Evolutionary conservation across 2,888 invertebrate genomes (phyloP), one percentile per base, ranked within the genome.

Genomic region (Leptinotarsa juncta): DNA sequence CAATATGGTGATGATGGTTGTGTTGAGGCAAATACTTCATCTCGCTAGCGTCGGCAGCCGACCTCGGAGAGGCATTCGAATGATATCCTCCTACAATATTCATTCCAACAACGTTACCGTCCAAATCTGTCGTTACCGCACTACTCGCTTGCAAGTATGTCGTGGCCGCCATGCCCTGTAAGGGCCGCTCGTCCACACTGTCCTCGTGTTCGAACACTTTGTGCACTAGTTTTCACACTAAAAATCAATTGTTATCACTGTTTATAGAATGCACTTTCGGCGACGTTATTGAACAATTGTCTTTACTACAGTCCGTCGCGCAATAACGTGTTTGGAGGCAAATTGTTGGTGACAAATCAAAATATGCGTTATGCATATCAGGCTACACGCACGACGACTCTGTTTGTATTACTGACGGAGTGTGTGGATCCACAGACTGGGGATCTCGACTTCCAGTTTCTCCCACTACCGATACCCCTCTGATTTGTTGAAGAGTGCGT

Each of bases 21-120:
- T 95, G 96, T 81, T 93, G 93, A 82, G 94, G 93, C 91, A 95
- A 93, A 89, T 97, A 97, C 90, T 97, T 97, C 96, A 97, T 96
- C 89, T 97, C 97, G 85, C 94, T 94, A 85, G 95, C 95, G 90
- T 95, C 95, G 81, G 93, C 91, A 85, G 94, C 95, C 84, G 94
- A 94, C 86, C 95, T 92, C 87, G 96, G 96, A 90, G 95, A 95
- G 89, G 93, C 94, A 88, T 93, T 93, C 75, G 91, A 90, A 88
- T 94, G 94, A 88, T 95, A 95, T 88, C 94, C 94, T 89, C 94
- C 93, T 86, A 92, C 90, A 89, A 93, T 90, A 87, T 90, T 93
- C 91, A 91, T 91, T 87, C 94, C 94, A 88, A 94, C 91, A 88
- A 91, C 90, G 86, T 91, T 91, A 86, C 92, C 91, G 90, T 91